Percentiles rank a stretch among this genome's conserved stretches.
Conservation (phyloP, 2,113 vertebrate genomes). For the Myodes glareolus region DNA sequence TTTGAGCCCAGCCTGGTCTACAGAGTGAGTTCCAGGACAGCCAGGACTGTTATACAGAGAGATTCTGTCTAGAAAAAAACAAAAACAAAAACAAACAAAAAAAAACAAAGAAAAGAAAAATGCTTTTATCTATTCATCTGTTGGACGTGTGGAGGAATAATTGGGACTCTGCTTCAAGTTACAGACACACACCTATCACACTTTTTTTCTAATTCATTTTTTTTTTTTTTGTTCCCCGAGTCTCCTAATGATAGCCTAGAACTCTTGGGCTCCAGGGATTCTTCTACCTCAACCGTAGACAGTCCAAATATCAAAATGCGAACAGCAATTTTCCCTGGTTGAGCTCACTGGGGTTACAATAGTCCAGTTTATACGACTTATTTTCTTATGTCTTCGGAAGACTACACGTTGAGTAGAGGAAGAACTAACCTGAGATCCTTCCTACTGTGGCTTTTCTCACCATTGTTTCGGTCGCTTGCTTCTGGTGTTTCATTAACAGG, state of each 20-base stretch:
- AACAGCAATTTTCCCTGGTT: neutral
- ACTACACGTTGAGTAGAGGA: neutral
- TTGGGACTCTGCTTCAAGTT: neutral
- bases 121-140: neutral
- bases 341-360: neutral
- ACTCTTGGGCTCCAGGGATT: neutral
- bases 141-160: neutral
- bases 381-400: neutral
- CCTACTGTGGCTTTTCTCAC: neutral
- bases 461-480: neutral
- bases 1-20: too few species aligned
- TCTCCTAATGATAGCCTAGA: neutral
- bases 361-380: neutral
- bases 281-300: neutral
- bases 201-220: neutral
- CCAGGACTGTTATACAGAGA: too few species aligned
- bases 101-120: neutral
- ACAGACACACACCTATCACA: neutral
- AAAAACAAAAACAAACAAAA: too few species aligned
- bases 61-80: too few species aligned
- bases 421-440: neutral
- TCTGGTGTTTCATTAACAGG: conserved; percentile 13
- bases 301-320: neutral
- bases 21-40: too few species aligned
- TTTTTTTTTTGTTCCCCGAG: neutral